Conservation (phyloP, 2,888 invertebrate species). For the Tromatobia lineatoria region DNA sequence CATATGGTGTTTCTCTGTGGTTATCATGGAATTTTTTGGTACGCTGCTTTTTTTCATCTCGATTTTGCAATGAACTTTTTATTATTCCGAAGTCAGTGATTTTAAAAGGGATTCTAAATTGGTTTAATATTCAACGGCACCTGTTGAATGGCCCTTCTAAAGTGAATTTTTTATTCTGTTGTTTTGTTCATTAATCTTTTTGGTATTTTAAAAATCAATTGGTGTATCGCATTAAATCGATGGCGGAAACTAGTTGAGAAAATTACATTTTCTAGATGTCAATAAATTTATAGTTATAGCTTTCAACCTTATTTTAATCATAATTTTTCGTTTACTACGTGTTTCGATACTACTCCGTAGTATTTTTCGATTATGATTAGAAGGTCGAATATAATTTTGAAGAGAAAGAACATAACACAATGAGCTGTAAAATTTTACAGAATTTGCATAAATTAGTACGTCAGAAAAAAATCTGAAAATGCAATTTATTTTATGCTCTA, state of each 20-base stretch:
- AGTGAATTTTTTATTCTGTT: neutral
- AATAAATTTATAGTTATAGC: neutral
- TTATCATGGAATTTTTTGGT: slow-evolving; percentile 51
- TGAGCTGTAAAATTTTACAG: too few relatives aligned
- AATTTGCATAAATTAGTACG: too few relatives aligned
- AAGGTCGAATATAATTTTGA: too few relatives aligned
- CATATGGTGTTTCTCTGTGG: slow-evolving; percentile 71
- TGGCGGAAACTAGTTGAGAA: neutral
- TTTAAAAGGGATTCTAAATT: neutral
- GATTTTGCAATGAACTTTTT: neutral
- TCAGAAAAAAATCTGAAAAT: too few relatives aligned
- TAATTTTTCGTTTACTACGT: neutral
- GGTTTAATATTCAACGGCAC: neutral
- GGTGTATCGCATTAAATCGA: neutral
- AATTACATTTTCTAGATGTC: neutral
- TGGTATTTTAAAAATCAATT: neutral
- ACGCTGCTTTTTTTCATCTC: neutral
- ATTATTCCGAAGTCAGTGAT: neutral
- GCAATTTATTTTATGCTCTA: too few relatives aligned
- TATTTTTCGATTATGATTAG: too few relatives aligned
- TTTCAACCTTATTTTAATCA: neutral
- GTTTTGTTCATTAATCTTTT: neutral
- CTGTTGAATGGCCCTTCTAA: neutral
- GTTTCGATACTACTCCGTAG: too few relatives aligned
- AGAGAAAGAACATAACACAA: too few relatives aligned